Conservation (phyloP, 2,888 invertebrate species). For the Drosophila nr. perissopoda region DNA sequence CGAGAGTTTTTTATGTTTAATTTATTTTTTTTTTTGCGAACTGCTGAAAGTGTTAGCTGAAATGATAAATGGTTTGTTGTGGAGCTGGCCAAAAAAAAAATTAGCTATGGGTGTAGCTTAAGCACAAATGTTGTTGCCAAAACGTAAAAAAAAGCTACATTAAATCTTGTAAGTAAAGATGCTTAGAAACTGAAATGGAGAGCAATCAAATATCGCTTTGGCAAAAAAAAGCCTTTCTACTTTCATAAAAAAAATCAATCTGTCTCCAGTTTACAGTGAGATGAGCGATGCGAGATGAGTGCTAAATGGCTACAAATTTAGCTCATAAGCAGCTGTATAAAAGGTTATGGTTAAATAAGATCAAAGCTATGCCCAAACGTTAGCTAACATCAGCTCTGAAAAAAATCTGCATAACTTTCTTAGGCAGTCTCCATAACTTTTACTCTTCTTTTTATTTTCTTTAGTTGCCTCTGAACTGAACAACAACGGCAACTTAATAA, state of each 20-base stretch:
- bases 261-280: background rate
- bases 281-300: slow-evolving; percentile 6
- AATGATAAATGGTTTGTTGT: slow-evolving; percentile 50
- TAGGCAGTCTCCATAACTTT: slow-evolving; percentile 47
- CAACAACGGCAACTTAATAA: background rate
- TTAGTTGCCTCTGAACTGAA: background rate
- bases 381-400: slow-evolving; percentile 30
- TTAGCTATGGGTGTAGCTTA: background rate
- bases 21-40: slow-evolving; percentile 13
- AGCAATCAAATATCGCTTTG: background rate
- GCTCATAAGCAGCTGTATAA: slow-evolving; percentile 9
- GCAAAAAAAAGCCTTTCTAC: background rate
- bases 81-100: slow-evolving; percentile 6
- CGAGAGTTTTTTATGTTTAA: slow-evolving; percentile 31
- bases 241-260: background rate
- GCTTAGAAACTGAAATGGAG: background rate
- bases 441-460: slow-evolving; percentile 24
- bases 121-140: background rate
- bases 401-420: slow-evolving; percentile 58
- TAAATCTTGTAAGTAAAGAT: background rate
- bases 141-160: background rate
- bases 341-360: slow-evolving; percentile 29
- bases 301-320: slow-evolving; percentile 28
- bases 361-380: slow-evolving; percentile 23
- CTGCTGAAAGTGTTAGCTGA: slow-evolving; percentile 46